Percentiles rank a stretch among this genome's conserved stretches.
phyloP scores from a whole-genome alignment of 2,113 vertebrate genomes.

The Tringa solitaria region DNA sequence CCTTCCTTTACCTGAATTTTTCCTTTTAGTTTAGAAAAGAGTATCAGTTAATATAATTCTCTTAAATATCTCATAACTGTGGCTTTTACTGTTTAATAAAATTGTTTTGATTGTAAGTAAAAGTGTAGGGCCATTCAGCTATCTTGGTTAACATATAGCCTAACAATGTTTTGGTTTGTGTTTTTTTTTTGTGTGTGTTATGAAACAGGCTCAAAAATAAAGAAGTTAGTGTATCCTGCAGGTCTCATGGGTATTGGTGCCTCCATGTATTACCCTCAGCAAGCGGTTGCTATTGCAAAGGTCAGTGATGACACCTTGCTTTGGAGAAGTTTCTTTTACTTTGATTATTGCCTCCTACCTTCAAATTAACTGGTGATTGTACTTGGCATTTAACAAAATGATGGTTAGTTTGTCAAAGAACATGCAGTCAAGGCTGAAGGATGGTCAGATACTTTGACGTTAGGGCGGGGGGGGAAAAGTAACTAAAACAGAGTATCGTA shows the following conservation, averaged over 20 bases:
- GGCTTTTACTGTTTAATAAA: background rate
- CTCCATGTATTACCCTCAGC: conserved; percentile 92
- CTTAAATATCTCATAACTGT: background rate
- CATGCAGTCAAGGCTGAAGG: background rate
- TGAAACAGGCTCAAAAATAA: conserved; percentile 85
- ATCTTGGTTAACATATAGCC: background rate
- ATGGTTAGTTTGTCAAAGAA: background rate
- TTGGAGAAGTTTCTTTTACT: background rate
- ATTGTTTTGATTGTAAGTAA: background rate
- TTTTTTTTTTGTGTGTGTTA: background rate
- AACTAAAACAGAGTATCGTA: too few relatives aligned
- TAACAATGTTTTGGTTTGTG: background rate
- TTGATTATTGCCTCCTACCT: background rate
- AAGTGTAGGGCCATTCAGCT: background rate
- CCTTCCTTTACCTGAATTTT: background rate
- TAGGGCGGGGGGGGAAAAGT: too few relatives aligned
- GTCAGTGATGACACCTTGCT: conserved; percentile 68
- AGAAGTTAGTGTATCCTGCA: conserved; percentile 83
- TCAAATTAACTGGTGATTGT: background rate
- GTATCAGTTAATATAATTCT: background rate
- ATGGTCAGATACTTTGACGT: background rate
- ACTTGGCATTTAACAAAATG: background rate
- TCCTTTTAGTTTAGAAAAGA: background rate
- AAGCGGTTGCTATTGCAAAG: conserved; percentile 81
- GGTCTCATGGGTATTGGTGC: conserved; percentile 85